Evolutionary conservation across 1,140 invertebrate genomes (phyloP).

Genomic region (Procambarus virginalis): DNA sequence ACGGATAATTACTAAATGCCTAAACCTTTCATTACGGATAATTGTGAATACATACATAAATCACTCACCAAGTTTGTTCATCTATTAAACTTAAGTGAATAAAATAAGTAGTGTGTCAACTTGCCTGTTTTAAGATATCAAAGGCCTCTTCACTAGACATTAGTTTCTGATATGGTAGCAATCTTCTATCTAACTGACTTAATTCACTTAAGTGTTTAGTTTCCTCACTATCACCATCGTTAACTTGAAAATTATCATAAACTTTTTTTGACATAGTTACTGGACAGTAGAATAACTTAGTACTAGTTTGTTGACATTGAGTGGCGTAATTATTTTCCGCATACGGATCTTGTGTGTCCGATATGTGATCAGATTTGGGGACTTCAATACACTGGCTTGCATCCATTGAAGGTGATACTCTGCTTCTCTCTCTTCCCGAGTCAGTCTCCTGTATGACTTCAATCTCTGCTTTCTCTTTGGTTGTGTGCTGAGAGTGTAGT

Average conservation of each 20-base stretch:
- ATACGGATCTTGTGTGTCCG: neutral
- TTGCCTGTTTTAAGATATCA: constrained; percentile 42
- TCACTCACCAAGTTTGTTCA: no score
- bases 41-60: no score
- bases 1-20: no score
- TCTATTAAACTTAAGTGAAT: no score
- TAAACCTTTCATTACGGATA: no score
- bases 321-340: neutral
- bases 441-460: constrained; percentile 2
- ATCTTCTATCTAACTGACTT: constrained; percentile 15
- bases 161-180: constrained; percentile 29
- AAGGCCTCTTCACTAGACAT: constrained; percentile 54
- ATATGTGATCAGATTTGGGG: neutral
- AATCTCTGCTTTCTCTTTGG: neutral
- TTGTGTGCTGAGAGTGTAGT: neutral
- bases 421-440: neutral
- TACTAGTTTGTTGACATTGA: neutral
- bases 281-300: neutral
- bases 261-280: neutral
- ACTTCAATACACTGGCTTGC: neutral
- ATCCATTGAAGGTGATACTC: neutral
- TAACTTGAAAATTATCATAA: neutral
- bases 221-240: neutral
- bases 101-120: neutral
- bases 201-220: neutral